A percentile compares a stretch with the other conserved stretches of the same genome.
Conservation (phyloP, 2,797 vertebrate species). For the Micromesistius poutassou region DNA sequence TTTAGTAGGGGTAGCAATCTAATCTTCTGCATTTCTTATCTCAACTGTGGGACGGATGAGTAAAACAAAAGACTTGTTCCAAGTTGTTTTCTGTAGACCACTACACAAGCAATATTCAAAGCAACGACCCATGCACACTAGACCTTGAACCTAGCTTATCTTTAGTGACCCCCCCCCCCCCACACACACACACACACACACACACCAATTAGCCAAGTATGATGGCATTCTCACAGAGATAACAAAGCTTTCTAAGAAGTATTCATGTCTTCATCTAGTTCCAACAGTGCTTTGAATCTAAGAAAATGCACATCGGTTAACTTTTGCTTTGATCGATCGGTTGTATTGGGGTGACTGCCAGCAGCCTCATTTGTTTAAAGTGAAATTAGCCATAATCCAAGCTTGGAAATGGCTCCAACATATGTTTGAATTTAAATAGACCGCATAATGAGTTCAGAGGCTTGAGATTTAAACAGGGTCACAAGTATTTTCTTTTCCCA, state of each 20-base stretch:
- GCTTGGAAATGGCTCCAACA: background rate
- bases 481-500: background rate
- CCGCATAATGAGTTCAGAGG: background rate
- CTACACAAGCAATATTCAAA: background rate
- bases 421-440: background rate
- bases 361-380: slow-evolving; percentile 28
- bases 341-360: slow-evolving; percentile 46
- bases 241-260: background rate
- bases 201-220: background rate
- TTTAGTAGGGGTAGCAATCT: slow-evolving; percentile 5
- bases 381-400: background rate
- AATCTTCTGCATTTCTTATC: slow-evolving; percentile 29
- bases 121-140: slow-evolving; percentile 13
- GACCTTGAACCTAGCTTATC: slow-evolving; percentile 43
- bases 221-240: background rate
- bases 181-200: no score
- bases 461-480: slow-evolving; percentile 6
- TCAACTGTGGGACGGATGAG: slow-evolving; percentile 32
- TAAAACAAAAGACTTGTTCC: background rate
- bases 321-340: slow-evolving; percentile 3
- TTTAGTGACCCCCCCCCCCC: background rate
- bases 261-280: background rate
- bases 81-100: background rate
- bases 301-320: background rate
- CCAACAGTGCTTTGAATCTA: background rate